Base-by-base conservation (phyloP, 2,113 vertebrate genomes). In the Phalacrocorax brasilianus region DNA sequence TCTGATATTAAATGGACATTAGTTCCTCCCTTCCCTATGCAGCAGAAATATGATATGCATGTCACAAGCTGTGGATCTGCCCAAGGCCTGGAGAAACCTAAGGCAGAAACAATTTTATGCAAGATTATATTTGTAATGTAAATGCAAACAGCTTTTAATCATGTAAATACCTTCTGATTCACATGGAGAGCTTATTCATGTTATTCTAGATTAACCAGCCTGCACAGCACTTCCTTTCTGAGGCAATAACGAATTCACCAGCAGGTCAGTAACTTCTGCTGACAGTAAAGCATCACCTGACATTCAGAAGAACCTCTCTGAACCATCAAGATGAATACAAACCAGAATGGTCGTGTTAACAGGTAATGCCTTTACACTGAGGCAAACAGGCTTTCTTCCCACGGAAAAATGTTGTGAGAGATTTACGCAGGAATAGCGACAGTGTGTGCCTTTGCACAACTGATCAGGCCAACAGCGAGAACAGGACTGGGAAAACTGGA, bases 371-470 rank as follows among this genome's bases (percentile, higher is more conserved):
- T 66, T 62, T 21, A 14, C 59, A 38, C 44, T 18, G 12, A 76
- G 50, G 14, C 61, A 73, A 73, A 77, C 22, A 52, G 82, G 40
- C 27, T 68, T 76, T 79, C 27, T 27, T 38, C 50, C 61, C 6
- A 0, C 6, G 26, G 11, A 22, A 23, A 58, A 26, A 40, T 56
- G 6, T 45, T 33, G n/a, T 0, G 1, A 23, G 18, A 61, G 40
- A 40, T 84, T 74, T 27, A 63, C 35, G 33, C 9, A 8, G 3
- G 1, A 35, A 32, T 12, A 58, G 28, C 1, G 19, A 33, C 28
- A 35, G 33, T 6, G 44, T 45, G 44, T 45, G 14, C 38, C 62
- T 76, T n/a, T 62, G 81, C 82, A 42, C 72, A 59, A 33, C 52
- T 4, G 0, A 8, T 42, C 26, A 56, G 55, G 23, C 33, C 67